These are phyloP conservation scores for Clarias platycephalus DNA, from an alignment of 2,797 vertebrate species.

Conservation along the genomic window DNA sequence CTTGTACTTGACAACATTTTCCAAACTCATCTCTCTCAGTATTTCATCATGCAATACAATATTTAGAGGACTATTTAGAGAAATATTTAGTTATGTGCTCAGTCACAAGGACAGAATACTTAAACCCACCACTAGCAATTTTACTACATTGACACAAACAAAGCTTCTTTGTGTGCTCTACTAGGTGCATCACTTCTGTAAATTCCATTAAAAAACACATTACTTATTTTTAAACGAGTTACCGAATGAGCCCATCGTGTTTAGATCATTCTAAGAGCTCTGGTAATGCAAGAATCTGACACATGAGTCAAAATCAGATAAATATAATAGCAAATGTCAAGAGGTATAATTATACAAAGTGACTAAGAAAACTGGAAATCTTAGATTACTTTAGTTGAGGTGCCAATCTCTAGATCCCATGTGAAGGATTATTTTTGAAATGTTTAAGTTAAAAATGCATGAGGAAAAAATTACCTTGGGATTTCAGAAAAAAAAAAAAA, in stretches of 20 bases:
- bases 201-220: not conserved
- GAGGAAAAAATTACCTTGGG: conserved; percentile 8
- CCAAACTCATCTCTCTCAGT: not conserved
- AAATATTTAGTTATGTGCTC: not conserved
- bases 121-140: not conserved
- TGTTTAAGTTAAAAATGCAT: conserved; percentile 20
- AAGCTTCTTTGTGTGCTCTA: not conserved
- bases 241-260: not conserved
- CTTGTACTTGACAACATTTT: conserved; percentile 6
- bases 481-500: conserved; percentile 25
- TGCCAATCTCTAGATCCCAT: conserved; percentile 20
- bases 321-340: conserved; percentile 1
- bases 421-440: conserved; percentile 35
- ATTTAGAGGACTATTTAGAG: not conserved
- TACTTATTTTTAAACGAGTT: not conserved
- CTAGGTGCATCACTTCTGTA: not conserved
- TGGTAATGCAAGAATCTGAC: conserved; percentile 16
- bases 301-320: conserved; percentile 12
- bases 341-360: conserved; percentile 26
- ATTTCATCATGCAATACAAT: not conserved
- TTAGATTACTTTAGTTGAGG: conserved; percentile 24
- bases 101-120: not conserved
- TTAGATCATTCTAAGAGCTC: not conserved
- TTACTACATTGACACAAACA: not conserved
- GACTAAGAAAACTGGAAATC: conserved; percentile 33